phyloP scores from a whole-genome alignment of 2,797 vertebrate species.

The Characodon lateralis region DNA sequence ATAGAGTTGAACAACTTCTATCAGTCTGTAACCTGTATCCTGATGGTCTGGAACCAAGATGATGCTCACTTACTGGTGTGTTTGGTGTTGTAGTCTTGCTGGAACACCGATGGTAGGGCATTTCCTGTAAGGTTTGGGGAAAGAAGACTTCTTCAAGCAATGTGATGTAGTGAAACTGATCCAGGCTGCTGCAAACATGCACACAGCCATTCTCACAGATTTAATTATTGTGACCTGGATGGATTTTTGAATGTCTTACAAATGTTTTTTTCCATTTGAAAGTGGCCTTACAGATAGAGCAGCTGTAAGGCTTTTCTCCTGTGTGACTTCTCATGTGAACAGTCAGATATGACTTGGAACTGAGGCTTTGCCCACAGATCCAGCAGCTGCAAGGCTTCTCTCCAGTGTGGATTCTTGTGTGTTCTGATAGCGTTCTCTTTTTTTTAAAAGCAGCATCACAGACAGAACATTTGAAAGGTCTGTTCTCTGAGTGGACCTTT shows the following conservation, averaged over 20 bases:
- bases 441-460: slow-evolving; percentile 16
- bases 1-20: not conserved
- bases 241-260: slow-evolving; percentile 22
- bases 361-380: slow-evolving; percentile 1
- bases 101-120: not conserved
- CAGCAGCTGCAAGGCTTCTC: slow-evolving; percentile 1
- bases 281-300: not conserved
- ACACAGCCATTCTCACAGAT: not conserved
- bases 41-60: not conserved
- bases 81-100: not conserved
- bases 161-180: not conserved
- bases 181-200: not conserved
- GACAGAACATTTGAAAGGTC: slow-evolving; percentile 2
- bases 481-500: not conserved
- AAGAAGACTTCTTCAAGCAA: not conserved
- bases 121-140: not conserved
- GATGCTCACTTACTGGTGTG: not conserved
- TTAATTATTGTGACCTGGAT: slow-evolving; percentile 23
- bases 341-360: slow-evolving; percentile 8
- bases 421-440: not conserved
- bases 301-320: slow-evolving; percentile 8
- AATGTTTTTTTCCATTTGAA: slow-evolving; percentile 2
- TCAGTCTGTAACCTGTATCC: not conserved
- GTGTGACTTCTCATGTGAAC: slow-evolving; percentile 11
- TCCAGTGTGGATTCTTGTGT: not conserved